phyloP scores from a whole-genome alignment of 2,797 vertebrate species.

The Podarcis lilfordi region DNA sequence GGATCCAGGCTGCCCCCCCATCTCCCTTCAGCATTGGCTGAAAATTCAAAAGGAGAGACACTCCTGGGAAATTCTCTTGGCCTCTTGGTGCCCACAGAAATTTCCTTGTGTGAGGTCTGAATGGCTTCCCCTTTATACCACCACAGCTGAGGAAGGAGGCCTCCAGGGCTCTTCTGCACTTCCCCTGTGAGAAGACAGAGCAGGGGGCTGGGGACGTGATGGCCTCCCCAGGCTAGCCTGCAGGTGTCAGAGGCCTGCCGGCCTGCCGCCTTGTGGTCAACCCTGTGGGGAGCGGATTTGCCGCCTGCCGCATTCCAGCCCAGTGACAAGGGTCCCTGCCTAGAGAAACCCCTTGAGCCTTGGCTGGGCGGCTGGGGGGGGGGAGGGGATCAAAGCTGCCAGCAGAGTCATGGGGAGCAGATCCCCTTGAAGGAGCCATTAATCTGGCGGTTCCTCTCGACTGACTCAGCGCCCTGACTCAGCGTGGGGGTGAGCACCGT shows the following conservation, averaged over 20 bases:
- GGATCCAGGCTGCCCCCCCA: too few relatives aligned
- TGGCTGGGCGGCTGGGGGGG: not conserved
- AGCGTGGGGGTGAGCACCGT: too few relatives aligned
- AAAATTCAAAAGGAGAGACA: not conserved
- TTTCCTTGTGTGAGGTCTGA: not conserved
- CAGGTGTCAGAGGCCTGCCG: too few relatives aligned
- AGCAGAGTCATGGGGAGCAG: constrained; percentile 44
- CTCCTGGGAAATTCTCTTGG: not conserved
- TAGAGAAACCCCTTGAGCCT: constrained; percentile 26
- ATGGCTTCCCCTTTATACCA: not conserved
- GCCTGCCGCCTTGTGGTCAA: too few relatives aligned
- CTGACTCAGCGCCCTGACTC: constrained; percentile 66
- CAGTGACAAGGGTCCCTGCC: constrained; percentile 20
- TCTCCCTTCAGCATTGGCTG: too few relatives aligned
- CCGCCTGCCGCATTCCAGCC: not conserved
- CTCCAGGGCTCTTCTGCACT: not conserved
- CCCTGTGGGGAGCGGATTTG: too few relatives aligned
- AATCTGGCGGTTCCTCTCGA: constrained; percentile 70
- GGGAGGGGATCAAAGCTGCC: constrained; percentile 42
- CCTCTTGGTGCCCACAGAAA: not conserved
- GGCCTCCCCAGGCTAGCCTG: not conserved
- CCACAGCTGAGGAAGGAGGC: not conserved
- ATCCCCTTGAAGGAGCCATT: constrained; percentile 45
- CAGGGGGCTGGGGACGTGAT: too few relatives aligned
- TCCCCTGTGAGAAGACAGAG: not conserved